phyloP scores from a whole-genome alignment of 2,888 invertebrate genomes.

The Monoplex corrugatus region DNA sequence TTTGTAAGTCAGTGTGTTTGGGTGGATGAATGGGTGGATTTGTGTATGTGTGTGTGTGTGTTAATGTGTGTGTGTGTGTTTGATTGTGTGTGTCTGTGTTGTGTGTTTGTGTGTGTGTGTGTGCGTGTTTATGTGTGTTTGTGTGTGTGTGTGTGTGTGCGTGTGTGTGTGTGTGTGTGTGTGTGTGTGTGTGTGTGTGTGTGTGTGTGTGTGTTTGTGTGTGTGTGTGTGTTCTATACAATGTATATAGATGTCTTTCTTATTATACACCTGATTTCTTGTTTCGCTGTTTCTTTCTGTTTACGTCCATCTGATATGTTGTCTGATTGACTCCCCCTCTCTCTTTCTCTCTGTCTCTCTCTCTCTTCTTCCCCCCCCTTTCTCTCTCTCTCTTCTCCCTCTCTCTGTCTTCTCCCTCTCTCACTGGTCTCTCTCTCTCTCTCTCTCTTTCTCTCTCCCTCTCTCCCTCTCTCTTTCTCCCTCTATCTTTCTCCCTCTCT shows the following conservation, averaged over 20 bases:
- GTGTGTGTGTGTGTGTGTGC: conserved; percentile 14
- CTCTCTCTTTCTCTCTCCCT: not conserved
- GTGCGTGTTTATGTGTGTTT: conserved; percentile 17
- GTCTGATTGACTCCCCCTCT: no score
- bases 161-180: not conserved
- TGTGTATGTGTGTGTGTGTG: conserved; percentile 15
- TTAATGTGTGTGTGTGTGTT: not conserved
- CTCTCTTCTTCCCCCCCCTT: no score
- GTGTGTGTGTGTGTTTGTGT: not conserved
- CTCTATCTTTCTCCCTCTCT: not conserved
- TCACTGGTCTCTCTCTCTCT: not conserved
- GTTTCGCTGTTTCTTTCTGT: no score
- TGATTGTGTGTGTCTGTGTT: not conserved
- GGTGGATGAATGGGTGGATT: not conserved
- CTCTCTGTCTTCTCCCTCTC: no score
- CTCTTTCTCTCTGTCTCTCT: no score
- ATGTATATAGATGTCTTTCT: no score
- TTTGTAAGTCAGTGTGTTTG: not conserved
- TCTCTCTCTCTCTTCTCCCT: no score
- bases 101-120: not conserved
- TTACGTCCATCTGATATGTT: no score
- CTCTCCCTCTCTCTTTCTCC: not conserved
- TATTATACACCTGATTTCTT: no score
- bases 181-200: not conserved
- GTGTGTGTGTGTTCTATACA: not conserved